These are phyloP conservation scores for Pycnonotus jocosus DNA, from an alignment of 2,113 vertebrate genomes.

Conservation along the genomic window DNA sequence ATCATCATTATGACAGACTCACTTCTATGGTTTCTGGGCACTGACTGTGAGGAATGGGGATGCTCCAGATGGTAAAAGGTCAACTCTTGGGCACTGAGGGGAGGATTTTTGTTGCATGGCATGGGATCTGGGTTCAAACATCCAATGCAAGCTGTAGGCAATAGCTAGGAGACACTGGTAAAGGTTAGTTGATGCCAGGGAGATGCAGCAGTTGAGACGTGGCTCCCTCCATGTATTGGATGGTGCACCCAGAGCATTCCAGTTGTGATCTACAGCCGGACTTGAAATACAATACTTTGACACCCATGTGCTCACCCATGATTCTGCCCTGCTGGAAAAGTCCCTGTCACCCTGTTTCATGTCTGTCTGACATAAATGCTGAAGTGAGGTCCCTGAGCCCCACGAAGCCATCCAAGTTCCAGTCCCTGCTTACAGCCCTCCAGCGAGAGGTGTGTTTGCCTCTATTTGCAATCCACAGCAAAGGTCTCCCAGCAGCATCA, in stretches of 20 bases:
- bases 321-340: not conserved
- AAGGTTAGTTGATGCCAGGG: not conserved
- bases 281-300: not conserved
- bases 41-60: not conserved
- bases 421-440: not conserved
- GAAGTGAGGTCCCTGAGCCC: fast-evolving
- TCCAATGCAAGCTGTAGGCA: not conserved
- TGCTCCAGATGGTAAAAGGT: not conserved
- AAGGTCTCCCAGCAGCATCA: not conserved
- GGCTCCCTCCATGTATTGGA: not conserved
- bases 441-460: not conserved
- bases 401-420: not conserved
- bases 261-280: not conserved
- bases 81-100: not conserved
- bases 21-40: not conserved
- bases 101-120: not conserved
- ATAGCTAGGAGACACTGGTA: not conserved
- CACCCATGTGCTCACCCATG: fast-evolving
- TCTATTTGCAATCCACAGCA: not conserved
- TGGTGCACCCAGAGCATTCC: not conserved
- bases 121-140: not conserved
- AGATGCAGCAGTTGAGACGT: not conserved
- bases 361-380: not conserved
- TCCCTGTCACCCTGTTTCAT: not conserved
- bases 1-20: not conserved